Conservation (phyloP, 2,113 vertebrate genomes). For the Charadrius vociferus region DNA sequence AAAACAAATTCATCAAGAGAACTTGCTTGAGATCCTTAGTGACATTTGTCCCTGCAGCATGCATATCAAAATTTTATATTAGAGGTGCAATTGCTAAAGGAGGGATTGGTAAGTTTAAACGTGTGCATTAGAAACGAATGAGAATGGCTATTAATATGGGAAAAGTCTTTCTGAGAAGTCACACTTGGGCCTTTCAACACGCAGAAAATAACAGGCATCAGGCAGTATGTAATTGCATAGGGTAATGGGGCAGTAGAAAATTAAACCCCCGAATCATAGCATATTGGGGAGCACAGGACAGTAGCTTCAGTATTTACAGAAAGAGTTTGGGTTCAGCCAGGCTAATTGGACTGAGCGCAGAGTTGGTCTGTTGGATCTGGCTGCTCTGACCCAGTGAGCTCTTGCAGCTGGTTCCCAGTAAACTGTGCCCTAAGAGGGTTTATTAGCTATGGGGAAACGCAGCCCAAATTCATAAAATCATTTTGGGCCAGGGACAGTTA, state of each 20-base stretch:
- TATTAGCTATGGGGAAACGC: neutral
- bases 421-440: neutral
- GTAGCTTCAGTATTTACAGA: neutral
- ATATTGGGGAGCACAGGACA: neutral
- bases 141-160: neutral
- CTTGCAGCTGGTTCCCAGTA: neutral
- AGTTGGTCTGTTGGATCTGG: neutral
- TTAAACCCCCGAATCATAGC: neutral
- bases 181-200: neutral
- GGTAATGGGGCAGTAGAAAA: neutral
- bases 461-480: neutral
- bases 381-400: neutral
- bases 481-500: neutral
- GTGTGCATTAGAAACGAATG: neutral
- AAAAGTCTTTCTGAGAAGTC: neutral
- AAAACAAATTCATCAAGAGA: neutral
- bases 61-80: neutral
- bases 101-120: neutral
- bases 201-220: neutral
- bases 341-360: neutral
- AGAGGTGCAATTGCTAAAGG: neutral
- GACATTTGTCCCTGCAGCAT: neutral
- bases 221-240: neutral
- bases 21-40: neutral
- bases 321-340: neutral